Evolutionary conservation across 2,888 invertebrate species (phyloP).

Genomic region (Abrostola triplasia): DNA sequence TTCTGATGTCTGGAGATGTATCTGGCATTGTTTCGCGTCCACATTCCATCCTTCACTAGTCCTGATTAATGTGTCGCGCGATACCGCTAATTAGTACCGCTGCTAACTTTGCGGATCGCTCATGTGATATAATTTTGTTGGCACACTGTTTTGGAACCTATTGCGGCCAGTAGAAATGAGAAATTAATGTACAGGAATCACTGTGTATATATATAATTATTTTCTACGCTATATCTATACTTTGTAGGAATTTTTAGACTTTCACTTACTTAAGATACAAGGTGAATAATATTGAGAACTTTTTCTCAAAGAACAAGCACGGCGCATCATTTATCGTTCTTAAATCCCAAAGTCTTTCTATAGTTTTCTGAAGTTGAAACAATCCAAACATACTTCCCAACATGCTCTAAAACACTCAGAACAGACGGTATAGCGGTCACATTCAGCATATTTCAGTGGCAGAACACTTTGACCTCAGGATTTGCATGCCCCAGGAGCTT

Average conservation of each 20-base stretch:
- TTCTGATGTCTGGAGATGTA: not conserved
- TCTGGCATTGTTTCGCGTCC: conserved; percentile 9
- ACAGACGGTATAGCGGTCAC: conserved; percentile 10
- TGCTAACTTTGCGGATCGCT: conserved; percentile 41
- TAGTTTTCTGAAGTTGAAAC: too few relatives aligned
- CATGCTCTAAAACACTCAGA: conserved; percentile 13
- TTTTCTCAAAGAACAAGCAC: too few relatives aligned
- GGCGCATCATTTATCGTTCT: too few relatives aligned
- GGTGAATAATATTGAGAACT: too few relatives aligned
- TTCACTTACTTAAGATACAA: too few relatives aligned
- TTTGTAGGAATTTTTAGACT: too few relatives aligned
- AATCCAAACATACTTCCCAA: conserved; percentile 10
- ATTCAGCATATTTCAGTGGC: conserved; percentile 5
- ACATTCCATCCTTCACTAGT: conserved; percentile 10
- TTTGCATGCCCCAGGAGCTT: conserved; percentile 31
- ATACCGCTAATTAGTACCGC: conserved; percentile 34
- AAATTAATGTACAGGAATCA: not conserved
- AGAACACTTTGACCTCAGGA: conserved; percentile 16
- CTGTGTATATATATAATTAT: not conserved
- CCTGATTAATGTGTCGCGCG: conserved; percentile 31
- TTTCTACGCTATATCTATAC: too few relatives aligned
- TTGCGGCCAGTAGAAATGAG: conserved; percentile 18
- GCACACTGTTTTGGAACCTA: conserved; percentile 6
- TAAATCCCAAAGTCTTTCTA: too few relatives aligned
- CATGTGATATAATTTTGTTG: conserved; percentile 26